These are phyloP conservation scores for Pristionchus exspectatus DNA, from an alignment of 2,888 invertebrate species.

Conservation along the genomic window DNA sequence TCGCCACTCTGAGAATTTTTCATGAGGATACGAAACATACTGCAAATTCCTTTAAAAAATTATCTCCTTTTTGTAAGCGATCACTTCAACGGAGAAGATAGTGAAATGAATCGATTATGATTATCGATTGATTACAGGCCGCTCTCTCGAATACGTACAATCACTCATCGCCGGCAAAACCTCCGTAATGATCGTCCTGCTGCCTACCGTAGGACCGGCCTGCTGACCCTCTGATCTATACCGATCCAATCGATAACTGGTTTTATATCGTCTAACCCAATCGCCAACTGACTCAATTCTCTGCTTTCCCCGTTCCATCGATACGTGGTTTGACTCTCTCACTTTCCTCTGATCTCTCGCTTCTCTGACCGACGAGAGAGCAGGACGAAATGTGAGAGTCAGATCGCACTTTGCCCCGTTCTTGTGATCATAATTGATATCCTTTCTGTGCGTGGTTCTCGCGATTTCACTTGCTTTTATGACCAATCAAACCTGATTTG, in stretches of 20 bases:
- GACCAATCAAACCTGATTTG: neutral
- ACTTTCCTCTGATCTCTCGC: no score
- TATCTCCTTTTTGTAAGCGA: no score
- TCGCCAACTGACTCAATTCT: no score
- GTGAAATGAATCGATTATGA: neutral
- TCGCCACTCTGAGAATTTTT: no score
- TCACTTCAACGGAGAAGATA: neutral
- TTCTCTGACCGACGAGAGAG: no score
- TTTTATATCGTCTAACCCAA: neutral
- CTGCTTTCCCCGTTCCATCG: neutral
- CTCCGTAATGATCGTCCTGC: constrained; percentile 65
- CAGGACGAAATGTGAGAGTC: no score
- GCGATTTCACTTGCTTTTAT: neutral
- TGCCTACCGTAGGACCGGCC: constrained; percentile 69
- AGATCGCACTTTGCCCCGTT: neutral
- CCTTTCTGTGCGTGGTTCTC: neutral
- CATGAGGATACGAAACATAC: no score
- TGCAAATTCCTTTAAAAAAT: no score
- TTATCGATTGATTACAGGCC: constrained; percentile 17
- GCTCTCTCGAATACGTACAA: constrained; percentile 68
- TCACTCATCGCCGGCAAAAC: constrained; percentile 71
- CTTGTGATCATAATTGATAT: neutral
- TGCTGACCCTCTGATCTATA: constrained; percentile 58
- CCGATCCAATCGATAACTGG: neutral
- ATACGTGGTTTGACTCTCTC: neutral